Evolutionary conservation across 1,140 invertebrate species (phyloP), one percentile per base, ranked within the genome.

Genomic region (Bombus fervidus): DNA sequence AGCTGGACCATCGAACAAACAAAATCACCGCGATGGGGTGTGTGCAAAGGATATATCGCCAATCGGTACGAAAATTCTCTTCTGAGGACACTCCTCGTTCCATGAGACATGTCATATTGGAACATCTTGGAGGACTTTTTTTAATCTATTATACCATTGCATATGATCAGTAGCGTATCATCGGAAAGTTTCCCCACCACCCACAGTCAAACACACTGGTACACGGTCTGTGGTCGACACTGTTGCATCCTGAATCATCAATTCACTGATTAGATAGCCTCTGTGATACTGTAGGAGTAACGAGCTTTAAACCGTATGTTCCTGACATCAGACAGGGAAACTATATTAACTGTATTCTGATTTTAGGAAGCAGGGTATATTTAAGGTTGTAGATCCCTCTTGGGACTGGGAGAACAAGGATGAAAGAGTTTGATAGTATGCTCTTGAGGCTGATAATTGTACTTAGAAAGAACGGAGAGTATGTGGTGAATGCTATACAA

Each of bases 1-100:
- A 99, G 94, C 96, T 99, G 87, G 98, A 99, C 96, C 97, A 98
- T 85, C 97, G 97, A 95, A 96, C 96, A 86, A 96, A 96, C 89
- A 96, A 96, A 91, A 96, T 98, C 89, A 97, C 97, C 39, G 97
- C 98, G 39, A 92, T 96, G 88, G 96, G 98, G 93, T 98, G 98
- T 93, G 97, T 98, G 80, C 96, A 96, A 89, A 96, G 96, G 94
- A 98, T 98, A 95, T 98, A 98, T 94, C 95, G 95, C 74, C 96
- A 97, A 95, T 97, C 97, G 94, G 97, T 98, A 95, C 96, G 89
- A 73, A 18, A 82, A 75, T 25, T 34, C 37, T 47, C 9, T 34
- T 43, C 28, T 22, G n/a, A 43, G 15, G 39, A 28, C 13, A 31
- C 15, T 73, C 15, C 12, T 47, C 2, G 41, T 43, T 47, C 25